Conservation (phyloP, 2,888 invertebrate species). For the Plagiodera versicolora region DNA sequence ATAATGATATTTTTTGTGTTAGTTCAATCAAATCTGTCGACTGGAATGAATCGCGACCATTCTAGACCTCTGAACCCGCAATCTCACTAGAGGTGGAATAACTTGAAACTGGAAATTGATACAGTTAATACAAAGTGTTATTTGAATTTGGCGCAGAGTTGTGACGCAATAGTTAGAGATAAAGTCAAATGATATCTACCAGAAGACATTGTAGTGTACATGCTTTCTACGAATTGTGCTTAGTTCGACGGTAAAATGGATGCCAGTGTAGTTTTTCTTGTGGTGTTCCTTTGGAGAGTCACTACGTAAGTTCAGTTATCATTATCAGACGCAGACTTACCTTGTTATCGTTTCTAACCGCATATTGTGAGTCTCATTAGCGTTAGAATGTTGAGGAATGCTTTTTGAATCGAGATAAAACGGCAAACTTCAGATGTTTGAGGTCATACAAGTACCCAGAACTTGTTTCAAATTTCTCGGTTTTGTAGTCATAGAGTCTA, state of each 20-base stretch:
- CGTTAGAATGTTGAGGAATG: not conserved
- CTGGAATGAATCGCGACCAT: conserved; percentile 12
- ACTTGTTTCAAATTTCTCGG: not conserved
- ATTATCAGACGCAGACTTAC: not conserved
- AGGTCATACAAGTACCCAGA: not conserved
- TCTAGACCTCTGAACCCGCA: conserved; percentile 15
- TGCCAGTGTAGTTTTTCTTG: conserved; percentile 34
- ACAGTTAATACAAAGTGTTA: conserved; percentile 24
- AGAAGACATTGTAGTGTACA: conserved; percentile 39
- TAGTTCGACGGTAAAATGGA: conserved; percentile 41
- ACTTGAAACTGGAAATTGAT: not conserved
- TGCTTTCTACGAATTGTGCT: conserved; percentile 41
- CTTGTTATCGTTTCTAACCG: not conserved
- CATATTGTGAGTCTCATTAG: not conserved
- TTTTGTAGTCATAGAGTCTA: not conserved
- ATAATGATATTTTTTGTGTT: conserved; percentile 28
- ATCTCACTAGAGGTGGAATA: conserved; percentile 10
- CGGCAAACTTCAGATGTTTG: not conserved
- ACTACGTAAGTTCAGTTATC: conserved; percentile 32
- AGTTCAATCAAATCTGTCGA: conserved; percentile 8
- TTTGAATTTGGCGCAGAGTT: conserved; percentile 46
- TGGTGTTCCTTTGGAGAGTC: conserved; percentile 31
- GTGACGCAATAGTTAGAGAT: conserved; percentile 44
- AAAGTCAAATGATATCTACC: conserved; percentile 42
- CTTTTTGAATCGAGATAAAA: not conserved